Percentiles rank a stretch among this genome's conserved stretches.
These are phyloP conservation scores for Leucozona laternaria DNA, from an alignment of 2,888 invertebrate genomes.

Conservation along the genomic window DNA sequence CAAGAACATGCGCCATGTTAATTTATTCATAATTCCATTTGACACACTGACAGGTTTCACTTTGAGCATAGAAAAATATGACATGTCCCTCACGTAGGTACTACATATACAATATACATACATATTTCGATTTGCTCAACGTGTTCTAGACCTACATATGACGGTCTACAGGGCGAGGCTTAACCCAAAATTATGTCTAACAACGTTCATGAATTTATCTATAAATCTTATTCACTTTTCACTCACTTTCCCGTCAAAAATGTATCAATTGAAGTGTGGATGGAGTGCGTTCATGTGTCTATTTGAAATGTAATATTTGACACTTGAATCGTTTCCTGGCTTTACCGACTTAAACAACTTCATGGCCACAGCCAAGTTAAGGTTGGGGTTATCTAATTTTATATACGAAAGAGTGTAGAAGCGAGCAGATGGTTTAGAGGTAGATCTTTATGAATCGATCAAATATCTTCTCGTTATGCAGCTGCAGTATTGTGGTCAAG, in stretches of 20 bases:
- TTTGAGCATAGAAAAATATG: background rate
- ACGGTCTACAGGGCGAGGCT: slow-evolving; percentile 11
- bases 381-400: slow-evolving; percentile 55
- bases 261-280: slow-evolving; percentile 39
- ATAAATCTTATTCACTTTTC: background rate
- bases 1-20: slow-evolving; percentile 20
- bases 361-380: slow-evolving; percentile 58
- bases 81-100: slow-evolving; percentile 22
- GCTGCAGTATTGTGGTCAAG: slow-evolving; percentile 62
- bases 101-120: too few relatives aligned
- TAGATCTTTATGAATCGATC: slow-evolving; percentile 44
- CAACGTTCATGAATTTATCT: background rate
- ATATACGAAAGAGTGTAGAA: slow-evolving; percentile 1
- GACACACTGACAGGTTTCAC: slow-evolving; percentile 44
- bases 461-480: slow-evolving; percentile 54
- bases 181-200: slow-evolving; percentile 11
- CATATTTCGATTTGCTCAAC: too few relatives aligned
- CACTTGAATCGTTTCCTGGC: slow-evolving; percentile 26
- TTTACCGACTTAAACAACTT: slow-evolving; percentile 2
- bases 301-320: slow-evolving; percentile 24
- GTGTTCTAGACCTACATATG: background rate
- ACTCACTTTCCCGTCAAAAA: slow-evolving; percentile 29
- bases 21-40: slow-evolving; percentile 39
- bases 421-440: slow-evolving; percentile 7
- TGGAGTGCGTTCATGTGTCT: slow-evolving; percentile 33